Evolutionary conservation across 2,888 invertebrate species (phyloP).

Genomic region (Pammene fasciana): DNA sequence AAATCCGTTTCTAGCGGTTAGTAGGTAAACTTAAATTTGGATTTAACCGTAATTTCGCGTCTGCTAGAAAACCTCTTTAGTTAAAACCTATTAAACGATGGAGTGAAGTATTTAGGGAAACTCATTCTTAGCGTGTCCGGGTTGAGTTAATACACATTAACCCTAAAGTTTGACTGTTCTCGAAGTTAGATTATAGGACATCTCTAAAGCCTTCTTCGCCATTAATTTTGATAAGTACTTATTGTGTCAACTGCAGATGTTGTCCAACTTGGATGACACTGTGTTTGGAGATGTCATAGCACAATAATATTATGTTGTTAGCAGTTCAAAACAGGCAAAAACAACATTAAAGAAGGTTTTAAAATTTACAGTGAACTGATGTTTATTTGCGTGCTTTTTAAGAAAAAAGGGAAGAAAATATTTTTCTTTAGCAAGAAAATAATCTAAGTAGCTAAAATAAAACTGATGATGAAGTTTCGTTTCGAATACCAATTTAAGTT

Average conservation of each 20-base stretch:
- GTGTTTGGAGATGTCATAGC: conserved; percentile 7
- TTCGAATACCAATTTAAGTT: no score
- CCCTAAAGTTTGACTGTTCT: conserved; percentile 35
- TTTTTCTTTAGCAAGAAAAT: no score
- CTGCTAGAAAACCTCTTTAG: neutral
- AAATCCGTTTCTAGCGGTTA: no score
- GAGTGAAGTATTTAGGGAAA: conserved; percentile 14
- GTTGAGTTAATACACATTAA: conserved; percentile 21
- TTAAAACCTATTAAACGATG: neutral
- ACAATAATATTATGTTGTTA: conserved; percentile 6
- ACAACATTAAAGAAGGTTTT: no score
- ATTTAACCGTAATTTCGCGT: no score
- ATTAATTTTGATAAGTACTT: conserved; percentile 31
- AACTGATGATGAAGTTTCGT: no score
- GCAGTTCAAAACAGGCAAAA: neutral
- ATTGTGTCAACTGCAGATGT: conserved; percentile 40
- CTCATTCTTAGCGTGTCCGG: conserved; percentile 18
- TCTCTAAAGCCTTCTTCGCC: conserved; percentile 24
- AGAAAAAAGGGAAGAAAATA: no score
- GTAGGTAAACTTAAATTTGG: no score
- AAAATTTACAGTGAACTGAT: no score
- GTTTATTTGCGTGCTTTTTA: no score
- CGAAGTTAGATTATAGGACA: conserved; percentile 22
- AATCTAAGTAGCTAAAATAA: neutral
- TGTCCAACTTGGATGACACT: conserved; percentile 21